Evolutionary conservation across 2,113 vertebrate genomes (phyloP).

Genomic region (Melanerpes formicivorus): DNA sequence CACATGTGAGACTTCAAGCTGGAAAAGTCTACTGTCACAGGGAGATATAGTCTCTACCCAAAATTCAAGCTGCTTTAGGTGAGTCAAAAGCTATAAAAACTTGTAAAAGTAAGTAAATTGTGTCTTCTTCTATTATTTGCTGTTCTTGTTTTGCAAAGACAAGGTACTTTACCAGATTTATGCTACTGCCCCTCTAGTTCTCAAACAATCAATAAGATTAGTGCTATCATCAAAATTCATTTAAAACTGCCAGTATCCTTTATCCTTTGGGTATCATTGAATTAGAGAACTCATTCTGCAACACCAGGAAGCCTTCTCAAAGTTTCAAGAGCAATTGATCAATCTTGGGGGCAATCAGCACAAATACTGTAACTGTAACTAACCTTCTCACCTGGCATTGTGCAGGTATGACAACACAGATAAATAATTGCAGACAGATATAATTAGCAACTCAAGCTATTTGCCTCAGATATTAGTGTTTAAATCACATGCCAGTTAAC

Average conservation of each 20-base stretch:
- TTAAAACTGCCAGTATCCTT: neutral
- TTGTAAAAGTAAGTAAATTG: slow-evolving; percentile 4
- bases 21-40: neutral
- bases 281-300: neutral
- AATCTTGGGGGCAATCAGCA: neutral
- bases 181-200: neutral
- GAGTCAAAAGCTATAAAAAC: neutral
- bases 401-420: neutral
- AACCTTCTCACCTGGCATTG: neutral
- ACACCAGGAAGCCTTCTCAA: neutral
- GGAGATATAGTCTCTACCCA: neutral
- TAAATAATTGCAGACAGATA: neutral
- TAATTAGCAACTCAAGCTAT: neutral
- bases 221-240: neutral
- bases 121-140: neutral
- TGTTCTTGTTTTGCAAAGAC: neutral
- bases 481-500: neutral
- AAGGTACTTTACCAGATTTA: neutral
- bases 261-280: neutral
- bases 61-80: neutral
- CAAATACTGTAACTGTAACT: neutral
- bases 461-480: neutral
- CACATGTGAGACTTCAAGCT: neutral
- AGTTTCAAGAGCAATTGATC: neutral
- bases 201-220: slow-evolving; percentile 10